phyloP scores from a whole-genome alignment of 1,140 invertebrate species.

The Rhyzopertha dominica region DNA sequence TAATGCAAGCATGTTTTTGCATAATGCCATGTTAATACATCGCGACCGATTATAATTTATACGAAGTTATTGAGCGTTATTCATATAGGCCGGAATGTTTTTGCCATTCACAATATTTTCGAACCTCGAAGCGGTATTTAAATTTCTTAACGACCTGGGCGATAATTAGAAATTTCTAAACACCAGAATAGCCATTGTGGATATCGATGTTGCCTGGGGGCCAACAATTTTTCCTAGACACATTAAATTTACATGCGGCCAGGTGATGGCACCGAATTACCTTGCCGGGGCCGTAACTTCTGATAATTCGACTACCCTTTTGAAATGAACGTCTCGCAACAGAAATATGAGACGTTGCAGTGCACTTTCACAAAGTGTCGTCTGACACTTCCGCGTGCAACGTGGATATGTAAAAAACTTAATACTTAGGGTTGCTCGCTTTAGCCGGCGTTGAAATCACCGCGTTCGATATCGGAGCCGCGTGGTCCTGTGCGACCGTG shows the following conservation, averaged over 20 bases:
- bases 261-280: not conserved
- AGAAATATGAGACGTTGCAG: constrained; percentile 1
- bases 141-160: too few species aligned
- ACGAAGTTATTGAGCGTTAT: too few species aligned
- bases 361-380: not conserved
- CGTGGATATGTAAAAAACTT: not conserved
- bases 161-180: too few species aligned
- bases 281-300: constrained; percentile 1
- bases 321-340: not conserved
- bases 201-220: too few species aligned
- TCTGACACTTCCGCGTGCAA: not conserved
- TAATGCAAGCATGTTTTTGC: too few species aligned
- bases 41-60: too few species aligned
- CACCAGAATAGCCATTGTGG: too few species aligned
- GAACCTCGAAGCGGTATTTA: too few species aligned
- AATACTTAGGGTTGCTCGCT: not conserved
- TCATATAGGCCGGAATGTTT: too few species aligned
- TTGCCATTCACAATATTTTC: too few species aligned
- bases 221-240: too few species aligned
- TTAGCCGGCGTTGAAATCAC: constrained; percentile 1
- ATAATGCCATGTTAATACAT: too few species aligned
- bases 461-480: not conserved
- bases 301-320: constrained; percentile 2
- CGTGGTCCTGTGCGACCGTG: not conserved
- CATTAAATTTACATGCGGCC: not conserved